Evolutionary conservation across 2,888 invertebrate species (phyloP), one percentile per base, ranked within the genome.

Genomic region (Oscheius sp.): DNA sequence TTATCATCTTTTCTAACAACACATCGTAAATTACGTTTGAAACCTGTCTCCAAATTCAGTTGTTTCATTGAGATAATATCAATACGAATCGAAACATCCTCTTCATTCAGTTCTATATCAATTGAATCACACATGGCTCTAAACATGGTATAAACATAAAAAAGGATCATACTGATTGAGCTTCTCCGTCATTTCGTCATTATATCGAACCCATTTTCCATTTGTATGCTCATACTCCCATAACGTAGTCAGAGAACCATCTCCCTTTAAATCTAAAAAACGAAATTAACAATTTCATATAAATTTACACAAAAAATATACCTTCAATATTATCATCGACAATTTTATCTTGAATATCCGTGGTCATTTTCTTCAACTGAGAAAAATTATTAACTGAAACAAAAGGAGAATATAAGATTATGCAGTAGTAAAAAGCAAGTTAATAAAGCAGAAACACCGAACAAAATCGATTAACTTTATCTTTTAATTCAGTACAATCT

Each of bases 21-120:
- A 56, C 70, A 70, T n/a, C 72, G 70, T 30, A 72, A 45, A 24
- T 51, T 66, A 14, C 68, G 30, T 12, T 33, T 50, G 57, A 71
- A 72, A n/a, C 67, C 67, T 6, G 72, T 67, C 56, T 47, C 66
- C 30, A 56, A 30, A 49, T 70, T 72, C 28, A 62, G 20, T 50
- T 70, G 70, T 41, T 68, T 67, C 65, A 67, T 59, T 6, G 17
- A 32, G 20, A 24, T 36, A 24, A 72, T 45, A 26, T 72, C 70
- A 32, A 72, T 41, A 17, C 32, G 28, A 22, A 72, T 17, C 41
- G n/a, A n/a, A n/a, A n/a, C n/a, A 5, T 22, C 12, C 2, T 66
- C 28, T 12, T 66, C 69, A 22, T 72, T 66, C 20, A 70, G 32
- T 30, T 67, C 66, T 14, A 38, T 51, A 24, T 65, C 56, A 3